Evolutionary conservation across 2,888 invertebrate species (phyloP), one percentile per base, ranked within the genome.

Genomic region (Diachrysia chrysitis): DNA sequence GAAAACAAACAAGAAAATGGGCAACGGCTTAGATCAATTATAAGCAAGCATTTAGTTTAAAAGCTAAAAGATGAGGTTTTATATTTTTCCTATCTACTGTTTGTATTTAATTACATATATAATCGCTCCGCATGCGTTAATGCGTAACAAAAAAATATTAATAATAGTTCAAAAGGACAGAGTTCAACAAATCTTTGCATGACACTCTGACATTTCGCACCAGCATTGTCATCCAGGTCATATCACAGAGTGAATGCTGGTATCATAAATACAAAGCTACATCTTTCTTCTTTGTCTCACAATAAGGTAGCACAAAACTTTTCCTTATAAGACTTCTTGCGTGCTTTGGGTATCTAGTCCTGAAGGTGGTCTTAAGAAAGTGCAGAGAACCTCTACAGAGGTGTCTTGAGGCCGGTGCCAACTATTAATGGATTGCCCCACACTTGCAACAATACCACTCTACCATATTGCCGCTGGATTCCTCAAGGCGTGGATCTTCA

Each of bases 341-440:
- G 2, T 51, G 21, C 21, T 21, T 17, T 51, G 12, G 48, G 12
- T 17, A 21, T 12, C 48, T 51, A 16, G 37, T 12, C 14, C 4
- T 21, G 19, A 17, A 2, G 48, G 9, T 19, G 48, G 48, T 48
- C 2, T 19, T 19, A 51, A 51, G 48, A 51, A 3, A 51, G 21
- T 51, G 19, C 12, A 0, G 21, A 51, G 12, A 21, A 21, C 19
- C 1, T 48, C 10, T 48, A 63, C 48, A 42, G 56, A 35, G 37
- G 16, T 21, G 35, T 23, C 16, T 35, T 12, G 12, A 17, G 48
- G 17, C 58, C 29, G 58, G 17, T 29, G 70, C 32, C 71, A 56
- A 58, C 73, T 70, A 78, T 76, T 76, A 78, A 37, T 9, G 64
- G 65, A 78, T 63, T 73, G 63, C 67, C 37, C 21, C 29, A 48